A percentile compares a stretch with the other conserved stretches of the same genome.
phyloP scores from a whole-genome alignment of 37 sponge, comb jelly and placozoan genomes.

The Geodia barretti region DNA sequence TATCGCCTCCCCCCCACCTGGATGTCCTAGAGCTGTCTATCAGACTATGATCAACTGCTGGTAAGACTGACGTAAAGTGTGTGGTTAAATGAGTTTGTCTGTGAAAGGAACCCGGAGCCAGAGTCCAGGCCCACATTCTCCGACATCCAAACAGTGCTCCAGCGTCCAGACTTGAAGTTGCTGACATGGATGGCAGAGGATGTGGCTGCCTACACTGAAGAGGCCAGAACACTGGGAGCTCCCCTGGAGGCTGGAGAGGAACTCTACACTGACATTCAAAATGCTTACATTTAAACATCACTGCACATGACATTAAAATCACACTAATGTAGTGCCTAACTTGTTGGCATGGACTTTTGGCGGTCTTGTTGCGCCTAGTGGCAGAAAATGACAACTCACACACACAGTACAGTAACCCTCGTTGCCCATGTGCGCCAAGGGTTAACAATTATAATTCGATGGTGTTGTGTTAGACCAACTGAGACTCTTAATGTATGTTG shows the following conservation, averaged over 20 bases:
- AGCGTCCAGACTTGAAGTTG: slow-evolving; percentile 15
- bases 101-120: slow-evolving; percentile 11
- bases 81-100: background rate
- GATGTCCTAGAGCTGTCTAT: slow-evolving; percentile 35
- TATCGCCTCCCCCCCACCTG: slow-evolving; percentile 40
- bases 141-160: slow-evolving; percentile 5
- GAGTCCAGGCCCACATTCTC: slow-evolving; percentile 23
- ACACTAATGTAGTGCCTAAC: too few species aligned
- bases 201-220: slow-evolving; percentile 1
- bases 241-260: slow-evolving; percentile 8
- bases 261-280: slow-evolving; percentile 18
- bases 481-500: too few species aligned
- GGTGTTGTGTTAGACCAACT: too few species aligned
- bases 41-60: slow-evolving; percentile 47
- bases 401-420: too few species aligned
- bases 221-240: slow-evolving; percentile 24
- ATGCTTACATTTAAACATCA: background rate
- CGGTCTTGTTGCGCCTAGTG: too few species aligned
- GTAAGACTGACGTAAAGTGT: background rate
- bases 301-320: too few species aligned
- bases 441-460: too few species aligned
- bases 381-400: too few species aligned
- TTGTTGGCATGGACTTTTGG: too few species aligned
- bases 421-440: too few species aligned
- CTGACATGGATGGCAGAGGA: slow-evolving; percentile 31